phyloP scores from a whole-genome alignment of 2,797 vertebrate genomes.

The Argya squamiceps region DNA sequence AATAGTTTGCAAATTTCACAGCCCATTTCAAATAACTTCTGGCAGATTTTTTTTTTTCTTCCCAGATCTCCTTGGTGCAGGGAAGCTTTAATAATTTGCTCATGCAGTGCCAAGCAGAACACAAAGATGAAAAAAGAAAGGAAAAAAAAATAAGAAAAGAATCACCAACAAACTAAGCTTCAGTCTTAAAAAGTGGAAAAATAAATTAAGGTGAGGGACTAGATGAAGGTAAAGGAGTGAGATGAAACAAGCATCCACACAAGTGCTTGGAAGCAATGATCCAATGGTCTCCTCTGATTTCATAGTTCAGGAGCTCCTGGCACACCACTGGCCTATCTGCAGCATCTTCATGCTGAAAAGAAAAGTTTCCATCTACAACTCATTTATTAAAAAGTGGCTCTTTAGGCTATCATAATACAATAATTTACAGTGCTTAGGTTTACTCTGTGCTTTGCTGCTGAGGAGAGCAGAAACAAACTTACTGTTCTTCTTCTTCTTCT shows the following conservation, averaged over 20 bases:
- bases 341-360: not conserved
- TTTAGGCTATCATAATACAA: not conserved
- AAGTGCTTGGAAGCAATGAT: not conserved
- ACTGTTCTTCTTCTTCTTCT: not conserved
- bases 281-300: not conserved
- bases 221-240: not conserved
- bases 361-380: not conserved
- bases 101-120: not conserved
- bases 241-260: accelerated
- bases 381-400: conserved; percentile 3
- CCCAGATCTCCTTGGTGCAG: not conserved
- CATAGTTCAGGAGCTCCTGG: not conserved
- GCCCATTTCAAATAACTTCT: conserved; percentile 1
- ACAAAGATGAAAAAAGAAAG: not conserved
- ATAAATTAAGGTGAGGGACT: not conserved
- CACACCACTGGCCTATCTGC: not conserved
- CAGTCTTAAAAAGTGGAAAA: not conserved
- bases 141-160: not conserved
- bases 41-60: not conserved
- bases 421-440: not conserved
- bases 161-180: not conserved
- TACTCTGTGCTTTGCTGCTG: conserved; percentile 35
- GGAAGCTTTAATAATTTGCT: conserved; percentile 15
- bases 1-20: not conserved
- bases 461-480: conserved; percentile 47